Base-by-base conservation (phyloP, 2,113 vertebrate species). In the Megalops atlanticus region DNA sequence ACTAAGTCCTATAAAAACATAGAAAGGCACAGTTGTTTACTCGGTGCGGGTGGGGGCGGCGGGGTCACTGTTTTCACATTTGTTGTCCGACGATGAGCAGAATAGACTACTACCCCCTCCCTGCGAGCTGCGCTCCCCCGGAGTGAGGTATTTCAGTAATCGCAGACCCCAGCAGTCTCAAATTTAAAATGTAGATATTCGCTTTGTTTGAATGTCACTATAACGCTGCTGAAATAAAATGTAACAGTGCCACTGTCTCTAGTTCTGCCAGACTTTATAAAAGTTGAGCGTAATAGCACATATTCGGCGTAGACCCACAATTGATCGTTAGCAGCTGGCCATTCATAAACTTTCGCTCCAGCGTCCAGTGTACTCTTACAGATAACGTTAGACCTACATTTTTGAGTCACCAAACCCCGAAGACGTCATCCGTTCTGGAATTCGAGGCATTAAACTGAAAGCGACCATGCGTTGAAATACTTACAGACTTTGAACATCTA, bases 51-150 rank as follows among this genome's bases (percentile, higher is more conserved):
- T 77, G 64, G 33, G 35, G 41, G 18, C 16, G 52, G 81, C 27
- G 45, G 54, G 80, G 33, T 52, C n/a, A 58, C 76, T 86, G 72
- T 77, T 85, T 43, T 84, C 77, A 85, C 87, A 85, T 84, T 87
- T 88, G 87, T 49, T 81, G 84, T 49, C 33, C 68, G 77, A 47
- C 35, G 40, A 45, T 64, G 52, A 77, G 72, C 64, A 47, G 4
- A 68, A 80, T 58, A 77, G n/a, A 71, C 64, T 39, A 72, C 45
- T 6, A 73, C 31, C 70, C 52, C 58, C 39, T 27, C 70, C 71
- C 31, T 4, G 18, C 15, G 33, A 45, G 31, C 80, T 27, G 58
- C 38, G 77, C 83, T 52, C 84, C 75, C 81, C 69, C 80, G 36
- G 64, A 79, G 84, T 21, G 27, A 81, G 84, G 85, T 83, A 85